A percentile compares a stretch with the other conserved stretches of the same genome.
These are phyloP conservation scores for Subacronicta megacephala DNA, from an alignment of 2,888 invertebrate genomes.

Conservation along the genomic window DNA sequence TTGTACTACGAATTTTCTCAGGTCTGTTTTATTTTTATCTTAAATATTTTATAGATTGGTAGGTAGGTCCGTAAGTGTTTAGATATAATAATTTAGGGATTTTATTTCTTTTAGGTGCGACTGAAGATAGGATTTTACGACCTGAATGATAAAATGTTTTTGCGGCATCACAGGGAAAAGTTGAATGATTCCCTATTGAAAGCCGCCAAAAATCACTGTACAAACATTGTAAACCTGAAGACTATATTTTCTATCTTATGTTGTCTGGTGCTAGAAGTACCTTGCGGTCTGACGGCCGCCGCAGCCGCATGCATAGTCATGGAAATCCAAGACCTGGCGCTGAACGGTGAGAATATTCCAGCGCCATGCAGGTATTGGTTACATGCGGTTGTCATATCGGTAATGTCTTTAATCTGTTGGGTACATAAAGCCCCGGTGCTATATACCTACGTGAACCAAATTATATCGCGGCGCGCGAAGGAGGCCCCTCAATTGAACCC, in stretches of 20 bases:
- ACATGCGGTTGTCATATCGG: conserved; percentile 89
- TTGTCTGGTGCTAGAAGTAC: conserved; percentile 89
- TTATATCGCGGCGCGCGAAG: conserved; percentile 88
- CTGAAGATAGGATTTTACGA: conserved; percentile 76
- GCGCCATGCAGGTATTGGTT: conserved; percentile 83
- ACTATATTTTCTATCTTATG: conserved; percentile 88
- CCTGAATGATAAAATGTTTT: conserved; percentile 84
- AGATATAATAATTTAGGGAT: not conserved
- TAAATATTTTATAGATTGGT: too few species aligned
- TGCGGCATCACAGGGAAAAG: conserved; percentile 83
- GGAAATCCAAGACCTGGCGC: conserved; percentile 89
- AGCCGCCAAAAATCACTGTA: conserved; percentile 82
- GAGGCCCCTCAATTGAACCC: conserved; percentile 91
- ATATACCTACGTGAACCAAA: conserved; percentile 89
- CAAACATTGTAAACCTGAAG: conserved; percentile 85
- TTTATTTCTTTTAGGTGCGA: conserved; percentile 68
- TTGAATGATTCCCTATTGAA: conserved; percentile 77
- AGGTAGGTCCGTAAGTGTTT: too few species aligned
- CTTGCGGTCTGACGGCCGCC: conserved; percentile 90
- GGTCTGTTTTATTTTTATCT: conserved; percentile 62
- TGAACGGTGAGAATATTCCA: conserved; percentile 74
- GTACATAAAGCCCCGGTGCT: conserved; percentile 89
- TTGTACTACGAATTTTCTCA: conserved; percentile 80
- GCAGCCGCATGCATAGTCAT: conserved; percentile 89
- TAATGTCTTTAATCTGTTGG: conserved; percentile 91